Percentiles rank a stretch among this genome's conserved stretches.
Evolutionary conservation across 2,888 invertebrate species (phyloP).

Genomic region (Siphlonurus alternatus): DNA sequence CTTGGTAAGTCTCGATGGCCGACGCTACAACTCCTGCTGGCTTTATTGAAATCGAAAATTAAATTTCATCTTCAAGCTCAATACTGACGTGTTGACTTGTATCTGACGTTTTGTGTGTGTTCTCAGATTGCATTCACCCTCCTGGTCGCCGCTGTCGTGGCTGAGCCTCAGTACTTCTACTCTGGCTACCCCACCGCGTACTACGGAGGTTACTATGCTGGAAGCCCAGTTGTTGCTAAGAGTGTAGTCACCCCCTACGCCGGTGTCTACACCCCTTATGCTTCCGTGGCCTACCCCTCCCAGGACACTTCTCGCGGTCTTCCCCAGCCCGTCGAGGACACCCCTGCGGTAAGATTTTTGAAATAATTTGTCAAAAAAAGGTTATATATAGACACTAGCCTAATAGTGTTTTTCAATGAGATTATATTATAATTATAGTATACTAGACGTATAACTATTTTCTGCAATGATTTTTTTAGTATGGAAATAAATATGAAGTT

Average conservation of each 20-base stretch:
- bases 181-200: background rate
- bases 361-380: too few species aligned
- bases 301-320: slow-evolving; percentile 14
- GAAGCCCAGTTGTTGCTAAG: background rate
- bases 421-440: too few species aligned
- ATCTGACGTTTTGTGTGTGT: too few species aligned
- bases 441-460: too few species aligned
- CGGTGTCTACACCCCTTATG: too few species aligned
- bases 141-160: slow-evolving; percentile 7
- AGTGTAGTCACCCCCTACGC: background rate
- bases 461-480: too few species aligned
- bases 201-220: background rate
- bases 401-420: too few species aligned
- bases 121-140: slow-evolving; percentile 8
- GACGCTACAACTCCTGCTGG: too few species aligned
- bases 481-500: too few species aligned
- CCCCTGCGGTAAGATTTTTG: slow-evolving; percentile 12
- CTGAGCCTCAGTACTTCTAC: slow-evolving; percentile 4
- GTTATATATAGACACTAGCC: too few species aligned
- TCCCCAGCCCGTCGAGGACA: slow-evolving; percentile 14
- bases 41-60: too few species aligned
- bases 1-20: background rate
- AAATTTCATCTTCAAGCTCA: background rate
- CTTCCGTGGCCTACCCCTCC: slow-evolving; percentile 10
- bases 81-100: too few species aligned